Conservation (phyloP, 2,888 invertebrate species). For the Eulithis prunata region DNA sequence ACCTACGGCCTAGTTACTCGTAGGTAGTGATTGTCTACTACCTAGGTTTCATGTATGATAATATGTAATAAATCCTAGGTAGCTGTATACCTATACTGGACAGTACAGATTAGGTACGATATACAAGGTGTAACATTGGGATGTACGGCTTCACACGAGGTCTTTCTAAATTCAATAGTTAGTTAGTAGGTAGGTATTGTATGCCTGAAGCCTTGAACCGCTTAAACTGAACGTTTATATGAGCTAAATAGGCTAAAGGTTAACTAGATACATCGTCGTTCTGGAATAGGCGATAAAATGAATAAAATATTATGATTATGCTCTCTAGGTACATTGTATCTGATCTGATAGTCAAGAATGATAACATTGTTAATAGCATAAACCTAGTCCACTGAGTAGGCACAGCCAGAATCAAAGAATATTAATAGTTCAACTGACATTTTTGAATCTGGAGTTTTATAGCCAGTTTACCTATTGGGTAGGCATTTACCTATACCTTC, state of each 20-base stretch:
- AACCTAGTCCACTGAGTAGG: too few relatives aligned
- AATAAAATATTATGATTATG: neutral
- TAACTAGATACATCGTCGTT: neutral
- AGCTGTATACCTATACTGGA: constrained; percentile 12
- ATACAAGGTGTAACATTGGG: constrained; percentile 54
- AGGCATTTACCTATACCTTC: too few relatives aligned
- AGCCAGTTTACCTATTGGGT: too few relatives aligned
- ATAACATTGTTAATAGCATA: neutral
- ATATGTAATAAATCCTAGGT: too few relatives aligned
- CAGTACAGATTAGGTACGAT: constrained; percentile 48
- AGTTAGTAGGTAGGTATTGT: neutral
- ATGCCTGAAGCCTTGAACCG: constrained; percentile 48
- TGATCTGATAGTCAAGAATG: neutral
- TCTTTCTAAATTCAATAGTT: constrained; percentile 60
- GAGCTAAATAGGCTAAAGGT: constrained; percentile 11
- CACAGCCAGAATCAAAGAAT: too few relatives aligned
- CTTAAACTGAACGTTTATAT: constrained; percentile 18
- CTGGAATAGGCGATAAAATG: neutral
- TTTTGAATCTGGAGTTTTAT: too few relatives aligned
- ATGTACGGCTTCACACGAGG: constrained; percentile 65
- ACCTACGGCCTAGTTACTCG: too few relatives aligned
- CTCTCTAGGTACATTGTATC: neutral
- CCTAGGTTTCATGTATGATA: too few relatives aligned
- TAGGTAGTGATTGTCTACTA: too few relatives aligned
- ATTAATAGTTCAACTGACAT: too few relatives aligned